Evolutionary conservation across 2,113 vertebrate genomes (phyloP).

Genomic region (Cavia aperea): DNA sequence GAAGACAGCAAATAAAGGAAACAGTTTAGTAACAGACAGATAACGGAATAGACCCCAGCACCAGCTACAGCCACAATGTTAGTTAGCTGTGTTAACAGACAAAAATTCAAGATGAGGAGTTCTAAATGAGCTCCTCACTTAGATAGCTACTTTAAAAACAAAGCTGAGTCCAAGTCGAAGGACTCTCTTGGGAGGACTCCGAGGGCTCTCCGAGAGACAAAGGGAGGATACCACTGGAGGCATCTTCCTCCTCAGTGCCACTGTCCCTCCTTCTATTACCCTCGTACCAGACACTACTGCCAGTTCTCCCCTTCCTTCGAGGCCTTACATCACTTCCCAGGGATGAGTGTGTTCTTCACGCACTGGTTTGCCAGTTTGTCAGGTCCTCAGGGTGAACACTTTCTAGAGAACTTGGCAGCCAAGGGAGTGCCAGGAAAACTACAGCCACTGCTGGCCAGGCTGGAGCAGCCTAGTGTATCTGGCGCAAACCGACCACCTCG

Average conservation of each 20-base stretch:
- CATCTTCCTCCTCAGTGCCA: conserved; percentile 41
- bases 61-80: neutral
- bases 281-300: conserved; percentile 30
- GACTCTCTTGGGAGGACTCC: too few relatives aligned
- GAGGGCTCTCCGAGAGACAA: too few relatives aligned
- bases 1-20: neutral
- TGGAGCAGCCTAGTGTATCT: conserved; percentile 79
- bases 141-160: neutral
- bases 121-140: neutral
- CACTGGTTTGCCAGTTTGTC: conserved; percentile 87
- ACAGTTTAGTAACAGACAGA: neutral
- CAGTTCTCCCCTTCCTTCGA: conserved; percentile 55
- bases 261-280: conserved; percentile 43
- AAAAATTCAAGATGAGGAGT: neutral
- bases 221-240: conserved; percentile 63
- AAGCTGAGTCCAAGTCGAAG: neutral
- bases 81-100: neutral
- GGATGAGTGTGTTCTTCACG: conserved; percentile 84
- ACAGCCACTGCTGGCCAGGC: conserved; percentile 82
- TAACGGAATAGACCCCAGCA: neutral
- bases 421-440: conserved; percentile 89
- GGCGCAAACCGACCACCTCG: conserved; percentile 76
- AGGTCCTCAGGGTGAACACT: conserved; percentile 78
- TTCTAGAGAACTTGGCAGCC: conserved; percentile 84
- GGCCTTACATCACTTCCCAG: conserved; percentile 85